Conservation (phyloP, 2,797 vertebrate genomes). For the Labroides dimidiatus region DNA sequence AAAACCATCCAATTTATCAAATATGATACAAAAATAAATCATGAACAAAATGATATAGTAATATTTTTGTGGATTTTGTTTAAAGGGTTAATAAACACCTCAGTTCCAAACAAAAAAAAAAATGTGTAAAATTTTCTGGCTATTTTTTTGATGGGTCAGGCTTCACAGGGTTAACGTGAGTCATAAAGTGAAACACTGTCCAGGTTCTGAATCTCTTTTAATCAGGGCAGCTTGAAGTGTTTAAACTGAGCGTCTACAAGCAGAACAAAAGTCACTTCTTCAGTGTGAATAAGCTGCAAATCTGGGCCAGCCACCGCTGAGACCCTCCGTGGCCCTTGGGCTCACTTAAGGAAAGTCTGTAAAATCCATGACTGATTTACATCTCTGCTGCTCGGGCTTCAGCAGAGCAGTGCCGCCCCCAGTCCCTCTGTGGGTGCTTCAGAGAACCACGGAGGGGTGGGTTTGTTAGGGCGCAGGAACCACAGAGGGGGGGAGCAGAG, state of each 20-base stretch:
- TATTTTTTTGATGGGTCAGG: no score
- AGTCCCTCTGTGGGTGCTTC: slow-evolving; percentile 59
- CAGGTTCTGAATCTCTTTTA: slow-evolving; percentile 36
- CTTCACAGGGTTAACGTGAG: no score
- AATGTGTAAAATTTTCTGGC: no score
- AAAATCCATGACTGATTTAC: slow-evolving; percentile 84
- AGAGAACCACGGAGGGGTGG: slow-evolving; percentile 50
- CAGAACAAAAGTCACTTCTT: slow-evolving; percentile 79
- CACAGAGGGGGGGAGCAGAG: slow-evolving; percentile 20
- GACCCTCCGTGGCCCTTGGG: slow-evolving; percentile 66
- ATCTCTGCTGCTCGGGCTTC: slow-evolving; percentile 72
- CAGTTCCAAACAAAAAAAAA: no score
- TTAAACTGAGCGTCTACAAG: slow-evolving; percentile 36
- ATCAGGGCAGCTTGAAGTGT: slow-evolving; percentile 34
- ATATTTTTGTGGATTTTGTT: no score
- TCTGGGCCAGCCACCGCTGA: slow-evolving; percentile 65
- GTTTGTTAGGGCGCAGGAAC: slow-evolving; percentile 37
- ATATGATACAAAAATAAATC: no score
- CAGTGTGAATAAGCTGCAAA: slow-evolving; percentile 63
- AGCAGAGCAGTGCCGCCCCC: slow-evolving; percentile 56
- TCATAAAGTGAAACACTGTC: slow-evolving; percentile 37
- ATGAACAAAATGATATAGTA: no score
- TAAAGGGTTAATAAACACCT: no score
- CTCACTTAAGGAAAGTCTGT: slow-evolving; percentile 76
- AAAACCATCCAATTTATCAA: no score